Base-by-base conservation (phyloP, 2,888 invertebrate genomes). In the Athetis lepigone region DNA sequence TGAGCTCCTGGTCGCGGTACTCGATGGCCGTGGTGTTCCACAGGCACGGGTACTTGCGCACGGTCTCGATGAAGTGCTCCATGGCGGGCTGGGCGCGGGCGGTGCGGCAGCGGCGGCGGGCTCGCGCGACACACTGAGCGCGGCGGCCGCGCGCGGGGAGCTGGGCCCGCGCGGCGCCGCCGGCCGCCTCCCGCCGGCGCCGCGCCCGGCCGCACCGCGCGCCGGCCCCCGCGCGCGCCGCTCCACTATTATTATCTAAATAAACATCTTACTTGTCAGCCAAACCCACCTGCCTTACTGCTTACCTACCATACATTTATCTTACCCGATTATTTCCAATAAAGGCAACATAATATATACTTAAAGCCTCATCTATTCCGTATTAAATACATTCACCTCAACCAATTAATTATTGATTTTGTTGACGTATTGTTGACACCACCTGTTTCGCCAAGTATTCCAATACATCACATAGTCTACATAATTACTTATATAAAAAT, bases 1-100 rank as follows among this genome's bases (percentile, higher is more conserved):
- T 94, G 58, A 94, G 90, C 90, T 94, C 94, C 87, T 93, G 94
- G 88, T 94, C 94, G 83, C 93, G 90, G 86, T 94, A 94, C 87
- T 94, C 94, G 83, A 92, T 90, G 83, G 93, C 92, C 66, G 90
- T 88, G 80, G 92, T 93, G 88, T 94, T 93, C 94, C 94, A 94
- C 69, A 94, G 90, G 85, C 94, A 94, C 56, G 94, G 92, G 87
- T 93, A 94, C 84, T 88, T 87, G 89, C 90, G 92, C 80, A 94
- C 93, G 75, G 91, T 86, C 80, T 88, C 92, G 69, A 94, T 94
- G 87, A 94, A 89, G 79, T 89, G 93, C 80, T 94, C 94, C 94
- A 93, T 94, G 84, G 76, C 67, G 54, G 65, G 75, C 73, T 77
- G 73, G 73, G 58, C 59, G 64, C 72, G 61, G 64, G 55, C 72